Percentiles rank a stretch among this genome's conserved stretches.
Conservation (phyloP, 2,797 vertebrate genomes). For the Hoplostethus atlanticus region DNA sequence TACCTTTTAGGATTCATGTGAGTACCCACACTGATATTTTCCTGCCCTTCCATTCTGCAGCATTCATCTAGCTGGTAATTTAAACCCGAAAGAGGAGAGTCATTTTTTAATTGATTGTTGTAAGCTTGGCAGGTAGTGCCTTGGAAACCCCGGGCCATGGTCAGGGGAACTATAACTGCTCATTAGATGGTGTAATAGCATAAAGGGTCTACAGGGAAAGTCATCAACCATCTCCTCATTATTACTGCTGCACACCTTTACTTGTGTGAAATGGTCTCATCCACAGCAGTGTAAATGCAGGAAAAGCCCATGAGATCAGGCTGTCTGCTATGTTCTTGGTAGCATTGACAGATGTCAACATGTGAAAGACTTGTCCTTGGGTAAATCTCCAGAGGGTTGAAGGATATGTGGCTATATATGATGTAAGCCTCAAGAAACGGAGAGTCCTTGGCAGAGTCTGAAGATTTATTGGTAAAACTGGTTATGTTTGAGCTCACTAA, state of each 20-base stretch:
- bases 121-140: constrained; percentile 42
- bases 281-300: constrained; percentile 38
- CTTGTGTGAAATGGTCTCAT: constrained; percentile 50
- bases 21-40: too few relatives aligned
- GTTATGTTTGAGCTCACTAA: constrained; percentile 32
- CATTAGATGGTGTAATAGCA: constrained; percentile 84
- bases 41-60: background rate
- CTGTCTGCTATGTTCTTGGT: constrained; percentile 59
- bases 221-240: constrained; percentile 73
- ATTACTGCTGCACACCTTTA: constrained; percentile 80
- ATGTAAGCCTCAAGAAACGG: constrained; percentile 64
- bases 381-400: constrained; percentile 60
- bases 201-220: constrained; percentile 76
- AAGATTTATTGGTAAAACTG: constrained; percentile 40
- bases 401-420: constrained; percentile 54
- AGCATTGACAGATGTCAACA: constrained; percentile 85
- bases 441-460: constrained; percentile 56
- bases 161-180: constrained; percentile 79
- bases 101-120: constrained; percentile 52
- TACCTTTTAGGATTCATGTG: too few relatives aligned
- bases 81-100: constrained; percentile 39
- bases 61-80: constrained; percentile 35
- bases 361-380: constrained; percentile 68
- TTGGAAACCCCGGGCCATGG: constrained; percentile 59
- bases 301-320: constrained; percentile 51